Conservation (phyloP, 30 jellyfish, hydroid and myxozoan species). For the Cassiopea xamachana region DNA sequence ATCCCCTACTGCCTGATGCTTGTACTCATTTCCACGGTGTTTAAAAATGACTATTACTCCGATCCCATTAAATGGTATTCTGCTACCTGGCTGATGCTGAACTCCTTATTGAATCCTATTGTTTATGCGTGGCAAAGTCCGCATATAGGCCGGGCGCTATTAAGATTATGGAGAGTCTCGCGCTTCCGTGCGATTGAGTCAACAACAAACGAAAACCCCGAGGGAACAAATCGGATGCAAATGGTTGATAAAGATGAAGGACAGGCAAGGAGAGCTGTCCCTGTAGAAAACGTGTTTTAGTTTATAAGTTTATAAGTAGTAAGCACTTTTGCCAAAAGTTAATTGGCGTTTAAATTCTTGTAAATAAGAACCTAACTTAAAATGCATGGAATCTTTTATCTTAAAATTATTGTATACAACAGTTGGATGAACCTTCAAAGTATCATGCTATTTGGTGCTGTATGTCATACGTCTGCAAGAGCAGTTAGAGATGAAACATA, state of each 20-base stretch:
- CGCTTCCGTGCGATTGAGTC: background rate
- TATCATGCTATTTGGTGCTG: no score
- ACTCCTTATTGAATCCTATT: constrained; percentile 43
- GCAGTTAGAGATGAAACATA: no score
- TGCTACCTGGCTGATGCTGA: constrained; percentile 36
- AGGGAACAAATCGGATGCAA: background rate
- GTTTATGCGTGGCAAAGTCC: constrained; percentile 79
- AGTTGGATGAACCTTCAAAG: no score
- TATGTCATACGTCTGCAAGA: no score
- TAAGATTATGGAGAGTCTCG: constrained; percentile 35
- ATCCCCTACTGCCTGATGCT: constrained; percentile 50
- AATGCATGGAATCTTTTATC: no score
- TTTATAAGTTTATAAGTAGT: no score
- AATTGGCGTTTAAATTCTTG: no score
- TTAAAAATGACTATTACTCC: background rate
- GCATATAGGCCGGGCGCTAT: constrained; percentile 47
- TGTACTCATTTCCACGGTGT: constrained; percentile 8
- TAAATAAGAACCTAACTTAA: no score
- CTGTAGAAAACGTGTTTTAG: no score
- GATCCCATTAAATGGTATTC: constrained; percentile 23
- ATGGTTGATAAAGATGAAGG: background rate
- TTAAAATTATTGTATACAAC: no score
- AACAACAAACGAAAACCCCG: constrained; percentile 15
- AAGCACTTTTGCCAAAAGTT: no score
- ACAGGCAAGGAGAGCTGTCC: no score